Evolutionary conservation across 1,140 invertebrate genomes (phyloP), one percentile per base, ranked within the genome.

Genomic region (Brachionus koreanus): DNA sequence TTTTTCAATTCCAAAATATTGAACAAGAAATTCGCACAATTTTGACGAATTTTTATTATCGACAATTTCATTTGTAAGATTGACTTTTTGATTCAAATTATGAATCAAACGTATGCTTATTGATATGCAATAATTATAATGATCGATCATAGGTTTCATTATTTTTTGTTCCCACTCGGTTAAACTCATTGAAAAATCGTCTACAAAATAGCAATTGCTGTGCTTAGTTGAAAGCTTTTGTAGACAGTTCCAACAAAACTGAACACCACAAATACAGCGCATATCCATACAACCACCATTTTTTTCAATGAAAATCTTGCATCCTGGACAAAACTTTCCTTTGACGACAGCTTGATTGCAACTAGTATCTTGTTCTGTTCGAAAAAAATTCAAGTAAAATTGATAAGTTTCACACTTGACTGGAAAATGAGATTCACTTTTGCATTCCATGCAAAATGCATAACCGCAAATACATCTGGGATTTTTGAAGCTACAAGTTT

Each of bases 171-270:
- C 16, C 49, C 49, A 57, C 0, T 57, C 49, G 9, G 16, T 57
- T 57, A 57, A 6, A 19, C n/a, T 19, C 49, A 57, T 57, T 16
- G 49, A 23, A 57, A 57, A 57, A 23, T 57, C 49, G 19, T 25
- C 19, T 7, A 57, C 3, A 6, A 9, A 1, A 23, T 19, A 57
- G 9, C 49, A 57, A 57, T 57, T 19, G 4, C 16, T 25, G 19
- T 57, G 49, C 49, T 57, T 16, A 25, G 49, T 57, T 19, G 19
- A 69, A 69, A 69, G 13, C 16, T 23, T 43, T 49, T 76, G 33
- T 5, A 49, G 43, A 76, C 74, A 76, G 7, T 19, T 49, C 74
- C 74, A 76, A 35, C 74, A 76, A 57, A 39, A 76, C 19, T 76
- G 33, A 49, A 39, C 29, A 35, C 74, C 74, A 57, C 74, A 76